Base-by-base conservation (phyloP, 2,113 vertebrate genomes). In the Antechinus stuartii region DNA sequence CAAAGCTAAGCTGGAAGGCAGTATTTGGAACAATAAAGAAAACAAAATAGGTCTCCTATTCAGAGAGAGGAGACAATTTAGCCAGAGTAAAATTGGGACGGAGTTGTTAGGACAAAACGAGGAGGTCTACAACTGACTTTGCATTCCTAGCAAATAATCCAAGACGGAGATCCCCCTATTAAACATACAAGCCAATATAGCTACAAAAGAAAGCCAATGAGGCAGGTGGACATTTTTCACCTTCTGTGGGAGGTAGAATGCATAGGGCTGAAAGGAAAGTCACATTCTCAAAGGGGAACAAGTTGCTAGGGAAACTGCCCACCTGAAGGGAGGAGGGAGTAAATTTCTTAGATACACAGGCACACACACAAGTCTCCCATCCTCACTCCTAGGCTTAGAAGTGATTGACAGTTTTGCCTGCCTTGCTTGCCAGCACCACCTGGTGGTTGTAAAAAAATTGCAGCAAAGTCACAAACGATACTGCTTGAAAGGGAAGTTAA, bases 401-500 rank as follows among this genome's bases (percentile, higher is more conserved):
- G 35, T 84, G 68, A 42, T 42, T 84, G 35, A 84, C 35, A 42
- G 68, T 84, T 84, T 84, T 35, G 68, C 68, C 35, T 19, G 35
- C 22, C 93, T 35, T 53, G 54, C 30, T 90, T 91, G 26, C 5
- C 24, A 90, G 27, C 11, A 93, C 46, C 55, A 90, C 42, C 0
- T 3, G n/a, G 47, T 56, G 89, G 56, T 90, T 55, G 91, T 3
- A 5, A 8, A 19, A 3, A 11, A 57, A 90, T 9, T 68, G 8
- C 2, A 76, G 10, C 47, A 53, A 95, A 14, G 57, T 57, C 30
- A 16, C 55, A 92, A 90, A 95, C 61, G 91, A 94, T 42, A 76
- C 35, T 10, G 8, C 91, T 90, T 68, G 42, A 92, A n/a, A 84
- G 84, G 89, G 55, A 94, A 91, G 10, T 26, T 92, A 22, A n/a